A percentile compares a stretch with the other conserved stretches of the same genome.
These are phyloP conservation scores for Scelioninae gen. 1 DNA, from an alignment of 2,888 invertebrate species.

Conservation along the genomic window DNA sequence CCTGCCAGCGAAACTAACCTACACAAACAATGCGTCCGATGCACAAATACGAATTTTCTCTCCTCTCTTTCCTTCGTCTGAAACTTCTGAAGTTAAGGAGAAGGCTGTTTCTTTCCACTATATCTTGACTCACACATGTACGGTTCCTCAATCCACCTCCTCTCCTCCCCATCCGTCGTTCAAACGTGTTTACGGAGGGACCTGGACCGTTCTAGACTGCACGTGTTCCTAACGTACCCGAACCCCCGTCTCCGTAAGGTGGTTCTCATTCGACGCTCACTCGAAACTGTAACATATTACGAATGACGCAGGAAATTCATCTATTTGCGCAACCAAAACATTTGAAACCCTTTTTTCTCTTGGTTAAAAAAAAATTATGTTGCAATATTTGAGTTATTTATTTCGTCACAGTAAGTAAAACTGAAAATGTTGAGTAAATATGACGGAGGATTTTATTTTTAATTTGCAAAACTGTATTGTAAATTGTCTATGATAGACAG, in stretches of 20 bases:
- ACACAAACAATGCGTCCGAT: slow-evolving; percentile 83
- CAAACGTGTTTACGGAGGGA: slow-evolving; percentile 80
- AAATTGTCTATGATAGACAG: no score
- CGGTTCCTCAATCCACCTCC: slow-evolving; percentile 77
- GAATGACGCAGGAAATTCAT: background rate
- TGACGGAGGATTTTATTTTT: no score
- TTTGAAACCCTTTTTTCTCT: no score
- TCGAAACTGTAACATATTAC: slow-evolving; percentile 32
- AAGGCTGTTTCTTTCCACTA: slow-evolving; percentile 75
- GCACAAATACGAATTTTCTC: slow-evolving; percentile 83
- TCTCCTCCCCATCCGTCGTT: slow-evolving; percentile 68
- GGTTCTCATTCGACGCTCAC: slow-evolving; percentile 80
- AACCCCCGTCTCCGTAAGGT: slow-evolving; percentile 78
- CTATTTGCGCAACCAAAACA: no score
- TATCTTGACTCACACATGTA: slow-evolving; percentile 81
- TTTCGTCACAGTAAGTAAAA: no score
- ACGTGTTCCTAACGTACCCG: slow-evolving; percentile 84
- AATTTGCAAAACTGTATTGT: no score
- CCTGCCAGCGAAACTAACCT: slow-evolving; percentile 82
- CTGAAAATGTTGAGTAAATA: no score
- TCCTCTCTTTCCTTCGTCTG: slow-evolving; percentile 71
- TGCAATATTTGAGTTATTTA: no score
- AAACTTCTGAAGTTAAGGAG: slow-evolving; percentile 77
- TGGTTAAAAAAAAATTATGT: no score
- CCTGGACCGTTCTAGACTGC: slow-evolving; percentile 83